Base-by-base conservation (phyloP, 2,113 vertebrate species). In the Hyla sarda region DNA sequence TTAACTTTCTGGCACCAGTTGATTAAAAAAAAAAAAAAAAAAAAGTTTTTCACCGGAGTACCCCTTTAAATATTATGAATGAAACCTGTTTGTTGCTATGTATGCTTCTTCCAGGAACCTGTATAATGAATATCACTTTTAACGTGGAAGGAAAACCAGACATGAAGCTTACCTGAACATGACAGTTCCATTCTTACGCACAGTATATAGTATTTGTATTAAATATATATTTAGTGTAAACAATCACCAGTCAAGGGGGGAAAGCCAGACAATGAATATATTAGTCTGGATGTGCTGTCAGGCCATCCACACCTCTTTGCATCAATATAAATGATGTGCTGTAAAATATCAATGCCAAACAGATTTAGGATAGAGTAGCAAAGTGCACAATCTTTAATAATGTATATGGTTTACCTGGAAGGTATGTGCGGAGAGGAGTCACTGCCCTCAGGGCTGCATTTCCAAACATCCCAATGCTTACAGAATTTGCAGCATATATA, bases 361-460 rank as follows among this genome's bases (percentile, higher is more conserved):
- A 32, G 10, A 76, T 76, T 84, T 75, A 84, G 82, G 25, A 74
- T 23, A 9, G 23, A 84, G 34, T 62, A 75, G 23, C 71, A 84
- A 84, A 84, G 82, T 56, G 67, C 32, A 71, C 28, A 6, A n/a
- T 60, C 52, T 62, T 45, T 34, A 84, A 76, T 84, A 84, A 84
- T 84, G 77, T 12, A 84, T 47, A 50, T 8, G 13, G 23, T 83
- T 83, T 83, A 83, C 67, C 83, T 77, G 73, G 21, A 28, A 77
- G 72, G 67, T 76, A 65, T 77, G 45, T 76, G 83, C 72, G 65
- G 41, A 76, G 58, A 84, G 25, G 41, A 84, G 28, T 32, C 37
- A 65, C 65, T 84, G 48, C 56, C 83, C 83, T 65, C 37, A 56
- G 71, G 82, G 52, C 54, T 84, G 54, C 37, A 78, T 65, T 62